phyloP scores from a whole-genome alignment of 92 coral and sea anemone species.

The Palythoa heliodiscus region DNA sequence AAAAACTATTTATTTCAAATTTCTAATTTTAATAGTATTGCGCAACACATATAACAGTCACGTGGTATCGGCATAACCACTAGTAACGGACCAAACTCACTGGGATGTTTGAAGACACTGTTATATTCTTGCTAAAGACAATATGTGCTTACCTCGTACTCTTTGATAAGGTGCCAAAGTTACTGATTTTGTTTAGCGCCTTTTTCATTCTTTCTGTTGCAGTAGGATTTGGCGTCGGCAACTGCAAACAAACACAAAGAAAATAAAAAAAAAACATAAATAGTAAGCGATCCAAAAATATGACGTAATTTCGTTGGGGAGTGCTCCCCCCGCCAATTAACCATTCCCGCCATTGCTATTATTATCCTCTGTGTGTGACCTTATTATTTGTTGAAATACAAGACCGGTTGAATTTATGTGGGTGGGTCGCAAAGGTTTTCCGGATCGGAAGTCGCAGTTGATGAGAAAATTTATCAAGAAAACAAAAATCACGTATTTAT shows the following conservation, averaged over 20 bases:
- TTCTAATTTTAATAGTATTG: too few species aligned
- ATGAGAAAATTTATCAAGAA: constrained; percentile 1
- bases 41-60: too few species aligned
- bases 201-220: constrained; percentile 80
- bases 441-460: constrained; percentile 31
- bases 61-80: not conserved
- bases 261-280: not conserved
- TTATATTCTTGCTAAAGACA: not conserved
- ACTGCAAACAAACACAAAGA: constrained; percentile 23
- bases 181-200: constrained; percentile 79
- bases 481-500: constrained; percentile 19
- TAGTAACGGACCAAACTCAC: too few species aligned
- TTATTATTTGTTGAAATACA: constrained; percentile 1
- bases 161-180: constrained; percentile 73
- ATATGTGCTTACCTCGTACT: constrained; percentile 66
- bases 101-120: too few species aligned
- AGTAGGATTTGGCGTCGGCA: constrained; percentile 60
- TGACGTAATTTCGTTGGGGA: constrained; percentile 23
- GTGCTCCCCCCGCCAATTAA: constrained; percentile 14
- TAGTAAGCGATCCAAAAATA: constrained; percentile 19
- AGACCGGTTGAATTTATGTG: not conserved
- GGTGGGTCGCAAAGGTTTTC: constrained; percentile 18
- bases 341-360: constrained; percentile 11
- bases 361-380: not conserved
- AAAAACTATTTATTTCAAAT: too few species aligned